Percentiles rank a stretch among this genome's conserved stretches.
These are phyloP conservation scores for Drosophila longiperda DNA, from an alignment of 2,888 invertebrate species.

Conservation along the genomic window DNA sequence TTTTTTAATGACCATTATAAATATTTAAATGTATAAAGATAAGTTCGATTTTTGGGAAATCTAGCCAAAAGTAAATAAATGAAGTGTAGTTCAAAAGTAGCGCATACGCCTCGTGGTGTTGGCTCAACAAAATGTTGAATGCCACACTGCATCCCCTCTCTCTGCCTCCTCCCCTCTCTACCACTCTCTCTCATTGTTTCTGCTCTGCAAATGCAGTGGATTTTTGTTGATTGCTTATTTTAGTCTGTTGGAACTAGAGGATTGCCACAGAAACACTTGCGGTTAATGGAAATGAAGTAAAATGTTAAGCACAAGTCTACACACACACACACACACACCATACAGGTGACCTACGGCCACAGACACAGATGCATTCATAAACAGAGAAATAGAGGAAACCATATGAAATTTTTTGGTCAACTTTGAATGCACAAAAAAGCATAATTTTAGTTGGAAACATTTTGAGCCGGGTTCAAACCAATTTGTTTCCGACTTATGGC, in stretches of 20 bases:
- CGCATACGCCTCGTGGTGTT: conserved; percentile 33
- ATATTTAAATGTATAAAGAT: conserved; percentile 16
- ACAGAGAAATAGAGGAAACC: neutral
- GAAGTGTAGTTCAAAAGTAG: conserved; percentile 15
- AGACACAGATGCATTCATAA: neutral
- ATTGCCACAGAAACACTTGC: conserved; percentile 47
- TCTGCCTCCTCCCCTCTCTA: neutral
- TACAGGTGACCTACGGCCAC: conserved; percentile 12
- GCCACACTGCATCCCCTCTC: neutral
- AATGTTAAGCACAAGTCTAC: conserved; percentile 35
- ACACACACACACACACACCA: conserved; percentile 15
- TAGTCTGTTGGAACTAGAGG: conserved; percentile 35
- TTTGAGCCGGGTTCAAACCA: neutral
- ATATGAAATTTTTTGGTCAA: neutral
- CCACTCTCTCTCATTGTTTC: neutral
- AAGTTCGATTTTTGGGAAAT: neutral
- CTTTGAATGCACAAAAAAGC: neutral
- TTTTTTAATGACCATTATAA: neutral
- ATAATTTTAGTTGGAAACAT: neutral
- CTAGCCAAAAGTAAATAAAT: conserved; percentile 12
- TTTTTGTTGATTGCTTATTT: conserved; percentile 25
- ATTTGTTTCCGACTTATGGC: neutral
- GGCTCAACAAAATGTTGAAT: conserved; percentile 31
- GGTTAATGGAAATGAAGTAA: conserved; percentile 53
- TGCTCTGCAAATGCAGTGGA: neutral